Evolutionary conservation across 2,113 vertebrate species (phyloP).

Genomic region (Carettochelys insculpta): DNA sequence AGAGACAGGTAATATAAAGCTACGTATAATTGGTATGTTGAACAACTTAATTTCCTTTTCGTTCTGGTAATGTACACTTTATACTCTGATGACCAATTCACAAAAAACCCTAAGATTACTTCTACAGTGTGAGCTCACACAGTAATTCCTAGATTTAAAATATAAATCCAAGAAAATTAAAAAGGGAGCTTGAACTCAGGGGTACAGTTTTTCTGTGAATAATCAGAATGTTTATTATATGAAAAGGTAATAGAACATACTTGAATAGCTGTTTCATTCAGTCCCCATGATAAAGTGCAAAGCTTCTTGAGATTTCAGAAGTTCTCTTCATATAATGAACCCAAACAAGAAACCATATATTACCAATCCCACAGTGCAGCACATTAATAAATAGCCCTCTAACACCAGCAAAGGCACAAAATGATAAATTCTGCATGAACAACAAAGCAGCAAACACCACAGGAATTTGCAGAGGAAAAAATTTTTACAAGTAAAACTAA

Average conservation of each 20-base stretch:
- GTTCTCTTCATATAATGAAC: neutral
- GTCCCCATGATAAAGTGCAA: neutral
- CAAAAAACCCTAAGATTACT: slow-evolving; percentile 59
- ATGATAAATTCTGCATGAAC: neutral
- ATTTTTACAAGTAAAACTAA: neutral
- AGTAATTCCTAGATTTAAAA: slow-evolving; percentile 54
- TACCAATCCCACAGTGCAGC: neutral
- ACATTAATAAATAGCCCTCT: neutral
- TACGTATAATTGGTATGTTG: neutral
- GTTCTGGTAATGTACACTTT: slow-evolving; percentile 52
- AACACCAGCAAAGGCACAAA: neutral
- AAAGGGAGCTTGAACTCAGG: slow-evolving; percentile 50
- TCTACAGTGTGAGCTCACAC: slow-evolving; percentile 52
- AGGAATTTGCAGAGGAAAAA: neutral
- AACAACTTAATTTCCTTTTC: slow-evolving; percentile 53
- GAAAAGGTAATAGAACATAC: neutral
- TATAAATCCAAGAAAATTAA: slow-evolving; percentile 30
- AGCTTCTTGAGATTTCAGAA: neutral
- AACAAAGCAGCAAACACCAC: neutral
- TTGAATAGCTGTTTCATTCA: accelerated
- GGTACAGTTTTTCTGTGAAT: slow-evolving; percentile 12
- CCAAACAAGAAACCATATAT: neutral
- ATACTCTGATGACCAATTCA: slow-evolving; percentile 50
- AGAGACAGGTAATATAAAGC: neutral
- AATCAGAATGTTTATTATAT: neutral